phyloP scores from a whole-genome alignment of 2,888 invertebrate species.

The Amiota minor region DNA sequence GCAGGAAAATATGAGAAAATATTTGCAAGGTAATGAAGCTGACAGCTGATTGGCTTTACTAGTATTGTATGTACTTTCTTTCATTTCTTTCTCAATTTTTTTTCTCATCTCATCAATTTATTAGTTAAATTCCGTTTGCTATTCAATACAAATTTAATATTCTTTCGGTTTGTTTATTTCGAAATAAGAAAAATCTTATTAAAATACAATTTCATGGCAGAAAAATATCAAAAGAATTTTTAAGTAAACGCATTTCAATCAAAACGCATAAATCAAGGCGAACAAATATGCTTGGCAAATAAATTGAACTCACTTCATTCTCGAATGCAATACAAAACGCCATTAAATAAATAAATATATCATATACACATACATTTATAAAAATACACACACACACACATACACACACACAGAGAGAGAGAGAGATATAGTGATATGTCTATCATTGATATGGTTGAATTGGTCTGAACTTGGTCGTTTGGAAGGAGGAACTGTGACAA shows the following conservation, averaged over 20 bases:
- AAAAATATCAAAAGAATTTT: neutral
- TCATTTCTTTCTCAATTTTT: too few species aligned
- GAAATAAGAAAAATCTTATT: too few species aligned
- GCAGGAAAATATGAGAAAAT: neutral
- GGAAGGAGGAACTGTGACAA: too few species aligned
- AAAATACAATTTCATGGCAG: neutral
- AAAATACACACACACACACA: neutral
- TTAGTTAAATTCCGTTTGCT: too few species aligned
- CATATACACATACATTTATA: neutral
- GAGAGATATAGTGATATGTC: neutral
- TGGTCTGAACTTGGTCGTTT: too few species aligned
- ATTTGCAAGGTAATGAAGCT: conserved; percentile 22
- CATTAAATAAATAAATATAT: conserved; percentile 57
- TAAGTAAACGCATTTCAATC: conserved; percentile 7
- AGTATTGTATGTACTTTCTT: too few species aligned
- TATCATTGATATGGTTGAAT: too few species aligned
- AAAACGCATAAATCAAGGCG: conserved; percentile 32
- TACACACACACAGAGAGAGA: neutral
- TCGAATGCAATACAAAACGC: conserved; percentile 56
- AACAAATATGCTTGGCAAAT: conserved; percentile 29
- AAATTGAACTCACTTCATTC: conserved; percentile 27
- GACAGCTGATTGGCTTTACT: neutral
- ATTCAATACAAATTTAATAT: too few species aligned
- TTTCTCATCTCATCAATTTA: too few species aligned
- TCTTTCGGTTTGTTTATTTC: too few species aligned